phyloP scores from a whole-genome alignment of 2,888 invertebrate species.

The Chymomyza amoena region DNA sequence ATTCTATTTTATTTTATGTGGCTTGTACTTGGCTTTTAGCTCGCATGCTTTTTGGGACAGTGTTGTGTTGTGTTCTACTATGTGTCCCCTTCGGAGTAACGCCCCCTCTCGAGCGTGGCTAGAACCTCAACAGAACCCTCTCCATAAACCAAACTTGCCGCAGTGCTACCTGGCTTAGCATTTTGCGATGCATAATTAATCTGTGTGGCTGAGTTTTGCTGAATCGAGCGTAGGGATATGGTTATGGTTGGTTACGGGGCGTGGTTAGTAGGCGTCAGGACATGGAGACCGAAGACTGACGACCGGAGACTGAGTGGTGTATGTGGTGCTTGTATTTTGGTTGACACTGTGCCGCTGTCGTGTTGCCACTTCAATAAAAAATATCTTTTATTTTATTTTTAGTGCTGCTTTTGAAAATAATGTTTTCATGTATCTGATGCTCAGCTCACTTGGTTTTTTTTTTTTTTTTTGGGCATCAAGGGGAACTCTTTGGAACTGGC shows the following conservation, averaged over 20 bases:
- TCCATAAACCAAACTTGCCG: background rate
- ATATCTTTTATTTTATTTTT: slow-evolving; percentile 68
- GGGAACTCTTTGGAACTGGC: slow-evolving; percentile 31
- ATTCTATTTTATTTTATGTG: slow-evolving; percentile 50
- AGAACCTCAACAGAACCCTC: background rate
- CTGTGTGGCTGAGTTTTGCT: slow-evolving; percentile 26
- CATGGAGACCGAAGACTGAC: too few relatives aligned
- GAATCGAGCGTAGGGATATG: background rate
- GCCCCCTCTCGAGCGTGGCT: background rate
- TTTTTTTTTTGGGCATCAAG: background rate
- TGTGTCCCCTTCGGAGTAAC: slow-evolving; percentile 19
- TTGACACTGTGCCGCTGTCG: slow-evolving; percentile 6
- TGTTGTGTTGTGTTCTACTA: slow-evolving; percentile 1
- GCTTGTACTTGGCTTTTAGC: slow-evolving; percentile 69
- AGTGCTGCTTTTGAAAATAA: slow-evolving; percentile 69
- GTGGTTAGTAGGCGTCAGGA: background rate
- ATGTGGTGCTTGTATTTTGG: background rate
- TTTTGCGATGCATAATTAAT: slow-evolving; percentile 71
- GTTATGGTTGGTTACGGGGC: slow-evolving; percentile 28
- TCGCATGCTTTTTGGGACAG: slow-evolving; percentile 14
- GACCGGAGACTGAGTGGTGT: background rate
- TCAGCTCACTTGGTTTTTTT: background rate
- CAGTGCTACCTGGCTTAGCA: slow-evolving; percentile 67
- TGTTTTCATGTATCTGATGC: slow-evolving; percentile 69
- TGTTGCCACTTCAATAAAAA: slow-evolving; percentile 3